Percentiles rank a stretch among this genome's conserved stretches.
Evolutionary conservation across 2,113 vertebrate species (phyloP).

Genomic region (Pipa parva): DNA sequence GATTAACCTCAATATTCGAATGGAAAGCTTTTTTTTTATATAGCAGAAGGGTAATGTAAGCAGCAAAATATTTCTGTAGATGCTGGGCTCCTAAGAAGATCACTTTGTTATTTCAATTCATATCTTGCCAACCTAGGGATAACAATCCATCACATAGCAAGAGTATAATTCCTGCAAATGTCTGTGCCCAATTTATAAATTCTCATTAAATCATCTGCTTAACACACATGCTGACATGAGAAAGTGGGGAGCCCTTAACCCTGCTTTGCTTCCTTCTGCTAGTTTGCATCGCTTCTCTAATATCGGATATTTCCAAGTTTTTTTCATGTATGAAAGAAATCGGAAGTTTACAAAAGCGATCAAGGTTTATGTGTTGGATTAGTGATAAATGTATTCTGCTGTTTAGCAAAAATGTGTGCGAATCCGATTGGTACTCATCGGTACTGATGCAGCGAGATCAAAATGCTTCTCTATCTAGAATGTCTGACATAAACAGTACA

Average conservation of each 20-base stretch:
- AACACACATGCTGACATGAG: not conserved
- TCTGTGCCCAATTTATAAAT: not conserved
- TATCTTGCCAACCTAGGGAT: not conserved
- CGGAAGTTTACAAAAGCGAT: too few species aligned
- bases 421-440: too few species aligned
- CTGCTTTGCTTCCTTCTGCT: not conserved
- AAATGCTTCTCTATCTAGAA: too few species aligned
- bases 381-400: too few species aligned
- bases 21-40: conserved; percentile 2
- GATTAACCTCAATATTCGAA: conserved; percentile 27
- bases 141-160: conserved; percentile 1
- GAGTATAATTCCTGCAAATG: conserved; percentile 4
- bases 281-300: not conserved
- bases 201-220: conserved; percentile 18
- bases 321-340: too few species aligned
- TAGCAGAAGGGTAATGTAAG: conserved; percentile 4
- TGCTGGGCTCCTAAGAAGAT: not conserved
- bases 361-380: too few species aligned
- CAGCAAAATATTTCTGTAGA: not conserved
- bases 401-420: too few species aligned
- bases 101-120: conserved; percentile 1
- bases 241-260: not conserved
- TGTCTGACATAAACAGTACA: too few species aligned
- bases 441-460: too few species aligned
- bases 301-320: too few species aligned